phyloP scores from a whole-genome alignment of 1,140 invertebrate genomes.

The Drosophila suzukii region DNA sequence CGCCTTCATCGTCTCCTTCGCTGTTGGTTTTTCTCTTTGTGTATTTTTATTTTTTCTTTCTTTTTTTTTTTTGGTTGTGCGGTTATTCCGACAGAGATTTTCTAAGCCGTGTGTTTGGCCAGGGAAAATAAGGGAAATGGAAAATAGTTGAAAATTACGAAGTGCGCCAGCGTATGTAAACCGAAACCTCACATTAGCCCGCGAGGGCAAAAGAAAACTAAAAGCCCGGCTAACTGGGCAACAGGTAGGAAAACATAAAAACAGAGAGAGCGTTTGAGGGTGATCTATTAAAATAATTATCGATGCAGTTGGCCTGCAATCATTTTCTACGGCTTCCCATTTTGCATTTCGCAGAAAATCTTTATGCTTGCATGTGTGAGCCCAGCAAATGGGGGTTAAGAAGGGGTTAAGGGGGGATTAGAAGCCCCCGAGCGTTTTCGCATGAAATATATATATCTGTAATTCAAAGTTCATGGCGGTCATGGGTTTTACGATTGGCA shows the following conservation, averaged over 20 bases:
- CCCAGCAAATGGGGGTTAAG: neutral
- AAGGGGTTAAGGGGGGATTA: neutral
- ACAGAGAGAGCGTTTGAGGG: constrained; percentile 14
- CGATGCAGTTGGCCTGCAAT: constrained; percentile 50
- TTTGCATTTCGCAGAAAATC: constrained; percentile 49
- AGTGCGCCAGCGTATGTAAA: constrained; percentile 44
- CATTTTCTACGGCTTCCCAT: constrained; percentile 60
- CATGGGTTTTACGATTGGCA: neutral
- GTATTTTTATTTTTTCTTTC: constrained; percentile 14
- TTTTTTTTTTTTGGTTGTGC: constrained; percentile 38
- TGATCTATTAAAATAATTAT: constrained; percentile 68
- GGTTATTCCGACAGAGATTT: constrained; percentile 49
- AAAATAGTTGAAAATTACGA: constrained; percentile 41
- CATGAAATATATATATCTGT: neutral
- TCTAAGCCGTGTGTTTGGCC: constrained; percentile 40
- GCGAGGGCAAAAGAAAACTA: constrained; percentile 4
- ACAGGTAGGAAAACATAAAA: constrained; percentile 22
- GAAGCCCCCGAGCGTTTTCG: neutral
- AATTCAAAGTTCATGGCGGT: neutral
- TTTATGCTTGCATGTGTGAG: constrained; percentile 4
- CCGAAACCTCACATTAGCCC: constrained; percentile 46
- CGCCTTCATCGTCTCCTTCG: constrained; percentile 39
- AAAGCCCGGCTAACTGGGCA: constrained; percentile 42
- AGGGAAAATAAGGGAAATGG: constrained; percentile 46
- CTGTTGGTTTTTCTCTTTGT: constrained; percentile 37